Evolutionary conservation across 2,113 vertebrate species (phyloP).

Genomic region (Indicator maculatus): DNA sequence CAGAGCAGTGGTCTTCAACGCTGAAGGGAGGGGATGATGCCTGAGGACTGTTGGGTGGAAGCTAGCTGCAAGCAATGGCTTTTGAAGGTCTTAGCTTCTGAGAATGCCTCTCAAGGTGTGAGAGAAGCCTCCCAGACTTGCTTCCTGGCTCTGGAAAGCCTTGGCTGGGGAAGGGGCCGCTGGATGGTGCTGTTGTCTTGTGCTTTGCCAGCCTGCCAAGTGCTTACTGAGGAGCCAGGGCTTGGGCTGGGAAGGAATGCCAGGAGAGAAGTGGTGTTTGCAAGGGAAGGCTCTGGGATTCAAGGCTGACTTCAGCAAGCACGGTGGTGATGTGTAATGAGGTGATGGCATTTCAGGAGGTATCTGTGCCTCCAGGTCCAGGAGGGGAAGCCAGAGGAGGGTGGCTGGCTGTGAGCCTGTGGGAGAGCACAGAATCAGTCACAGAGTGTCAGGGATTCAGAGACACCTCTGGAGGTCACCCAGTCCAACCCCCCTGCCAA

Average conservation of each 20-base stretch:
- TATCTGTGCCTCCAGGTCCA: background rate
- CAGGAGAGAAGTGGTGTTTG: accelerated
- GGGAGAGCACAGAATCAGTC: background rate
- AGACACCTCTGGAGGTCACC: too few relatives aligned
- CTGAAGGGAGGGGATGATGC: background rate
- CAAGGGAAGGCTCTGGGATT: background rate
- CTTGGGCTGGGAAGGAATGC: background rate
- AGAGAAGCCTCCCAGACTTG: too few relatives aligned
- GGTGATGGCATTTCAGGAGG: accelerated
- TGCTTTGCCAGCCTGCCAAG: background rate
- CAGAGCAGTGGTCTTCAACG: background rate
- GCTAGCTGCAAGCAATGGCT: background rate
- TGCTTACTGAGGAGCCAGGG: background rate
- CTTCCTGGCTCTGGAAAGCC: background rate
- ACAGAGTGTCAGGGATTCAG: too few relatives aligned
- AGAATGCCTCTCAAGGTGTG: background rate
- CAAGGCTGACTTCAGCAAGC: background rate
- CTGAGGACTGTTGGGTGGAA: background rate
- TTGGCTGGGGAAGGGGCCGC: background rate
- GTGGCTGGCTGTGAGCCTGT: background rate
- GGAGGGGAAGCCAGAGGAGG: background rate
- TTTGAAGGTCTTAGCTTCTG: background rate
- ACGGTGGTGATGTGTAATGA: background rate
- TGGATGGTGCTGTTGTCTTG: conserved; percentile 52
- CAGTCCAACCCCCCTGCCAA: too few relatives aligned